phyloP scores from a whole-genome alignment of 2,888 invertebrate genomes.

The Synanthedon myopaeformis region DNA sequence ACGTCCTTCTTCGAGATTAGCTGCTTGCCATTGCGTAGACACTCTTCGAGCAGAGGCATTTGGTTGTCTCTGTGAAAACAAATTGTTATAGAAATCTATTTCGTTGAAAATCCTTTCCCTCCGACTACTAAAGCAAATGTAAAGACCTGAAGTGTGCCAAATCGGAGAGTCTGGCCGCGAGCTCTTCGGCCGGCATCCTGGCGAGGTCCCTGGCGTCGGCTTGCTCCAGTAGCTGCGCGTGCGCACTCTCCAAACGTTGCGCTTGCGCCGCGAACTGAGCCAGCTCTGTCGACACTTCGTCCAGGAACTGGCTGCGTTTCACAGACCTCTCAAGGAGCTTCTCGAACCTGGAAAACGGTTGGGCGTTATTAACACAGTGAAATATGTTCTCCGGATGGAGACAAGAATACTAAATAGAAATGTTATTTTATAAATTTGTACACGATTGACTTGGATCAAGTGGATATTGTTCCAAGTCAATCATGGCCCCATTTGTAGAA shows the following conservation, averaged over 20 bases:
- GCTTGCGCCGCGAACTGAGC: slow-evolving; percentile 77
- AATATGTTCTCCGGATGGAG: too few species aligned
- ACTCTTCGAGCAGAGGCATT: slow-evolving; percentile 79
- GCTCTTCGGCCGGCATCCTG: slow-evolving; percentile 74
- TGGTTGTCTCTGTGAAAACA: slow-evolving; percentile 63
- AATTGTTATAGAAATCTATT: neutral
- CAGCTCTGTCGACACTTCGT: slow-evolving; percentile 79
- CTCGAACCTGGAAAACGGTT: slow-evolving; percentile 75
- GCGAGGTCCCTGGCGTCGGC: slow-evolving; percentile 80
- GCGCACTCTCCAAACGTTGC: slow-evolving; percentile 78
- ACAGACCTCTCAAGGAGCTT: slow-evolving; percentile 84
- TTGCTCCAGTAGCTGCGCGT: slow-evolving; percentile 76
- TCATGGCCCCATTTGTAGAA: too few species aligned
- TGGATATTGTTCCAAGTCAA: too few species aligned
- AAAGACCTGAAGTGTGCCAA: slow-evolving; percentile 64
- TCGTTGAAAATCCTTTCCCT: neutral
- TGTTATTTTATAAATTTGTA: too few species aligned
- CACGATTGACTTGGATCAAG: too few species aligned
- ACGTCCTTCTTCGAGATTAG: slow-evolving; percentile 87
- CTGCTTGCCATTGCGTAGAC: slow-evolving; percentile 83
- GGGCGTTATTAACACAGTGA: too few species aligned
- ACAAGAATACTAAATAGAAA: too few species aligned
- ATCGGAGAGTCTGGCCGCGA: slow-evolving; percentile 48
- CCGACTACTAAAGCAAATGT: too few species aligned
- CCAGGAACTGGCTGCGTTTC: slow-evolving; percentile 84